Evolutionary conservation across 2,113 vertebrate genomes (phyloP), one percentile per base, ranked within the genome.

Genomic region (Ornithorhynchus anatinus): DNA sequence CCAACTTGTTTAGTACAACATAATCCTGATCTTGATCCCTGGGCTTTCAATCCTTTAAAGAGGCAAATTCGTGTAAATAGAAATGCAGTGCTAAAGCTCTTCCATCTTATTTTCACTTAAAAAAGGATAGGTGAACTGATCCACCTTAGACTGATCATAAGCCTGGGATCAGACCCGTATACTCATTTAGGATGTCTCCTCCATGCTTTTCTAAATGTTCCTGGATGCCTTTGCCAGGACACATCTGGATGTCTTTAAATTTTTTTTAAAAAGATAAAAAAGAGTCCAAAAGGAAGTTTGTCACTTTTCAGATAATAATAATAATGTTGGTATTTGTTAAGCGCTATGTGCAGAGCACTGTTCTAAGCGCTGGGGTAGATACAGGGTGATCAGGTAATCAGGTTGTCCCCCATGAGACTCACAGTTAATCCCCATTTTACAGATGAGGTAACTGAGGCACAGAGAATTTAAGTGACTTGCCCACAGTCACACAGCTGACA

Each of bases 81-180:
- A 67, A 69, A 67, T 72, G 38, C n/a, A 53, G 40, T 57, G 20
- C 9, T 25, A 32, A 22, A 60, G 17, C 12, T 43, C n/a, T 29
- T 13, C 31, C 37, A 10, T 17, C 25, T 42, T 20, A 52, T 19
- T 70, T 69, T 36, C 29, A 72, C 37, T 72, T 75, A 35, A 58
- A 72, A 81, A 69, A 35, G 57, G 44, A 47, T 79, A 29, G 67
- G 44, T 36, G 61, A 72, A 19, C 9, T 51, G 40, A 69, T 35
- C 37, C 50, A 60, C 22, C 33, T 8, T 9, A 38, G 43, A 72
- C 23, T 23, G 32, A 60, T 12, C 4, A 20, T 47, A 70, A 84
- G 40, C 59, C 63, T 45, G 4, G 45, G 40, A 35, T 4, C 38
- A 77, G 44, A 17, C 45, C 59, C 72, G 37, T 20, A 23, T 56